Conservation (phyloP, 2,113 vertebrate species). For the Etheostoma cragini region DNA sequence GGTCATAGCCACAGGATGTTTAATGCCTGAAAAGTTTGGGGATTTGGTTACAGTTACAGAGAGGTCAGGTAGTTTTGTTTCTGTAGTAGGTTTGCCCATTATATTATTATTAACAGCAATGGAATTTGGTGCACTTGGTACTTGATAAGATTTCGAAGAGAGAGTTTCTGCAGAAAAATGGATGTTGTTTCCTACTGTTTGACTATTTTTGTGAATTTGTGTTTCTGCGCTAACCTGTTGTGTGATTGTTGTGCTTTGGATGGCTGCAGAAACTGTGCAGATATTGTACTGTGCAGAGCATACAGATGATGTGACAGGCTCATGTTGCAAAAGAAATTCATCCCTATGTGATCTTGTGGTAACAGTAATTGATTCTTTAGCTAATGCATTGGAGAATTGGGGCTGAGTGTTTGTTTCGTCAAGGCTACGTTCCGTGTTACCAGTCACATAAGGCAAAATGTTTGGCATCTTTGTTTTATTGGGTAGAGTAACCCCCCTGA, state of each 20-base stretch:
- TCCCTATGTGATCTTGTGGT: background rate
- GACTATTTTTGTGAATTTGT: slow-evolving; percentile 7
- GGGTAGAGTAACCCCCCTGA: background rate
- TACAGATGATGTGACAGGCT: slow-evolving; percentile 47
- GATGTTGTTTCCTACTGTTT: slow-evolving; percentile 27
- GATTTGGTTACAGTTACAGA: slow-evolving; percentile 10
- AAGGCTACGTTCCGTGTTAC: background rate
- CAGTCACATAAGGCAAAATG: slow-evolving; percentile 15
- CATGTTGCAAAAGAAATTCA: slow-evolving; percentile 24
- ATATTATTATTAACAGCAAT: background rate
- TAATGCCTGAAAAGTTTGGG: slow-evolving; percentile 18
- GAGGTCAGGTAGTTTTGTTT: slow-evolving; percentile 1
- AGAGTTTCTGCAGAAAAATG: background rate
- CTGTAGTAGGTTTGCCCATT: slow-evolving; percentile 6
- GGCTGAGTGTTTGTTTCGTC: slow-evolving; percentile 12
- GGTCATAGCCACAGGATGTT: slow-evolving; percentile 3
- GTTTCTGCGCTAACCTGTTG: slow-evolving; percentile 21
- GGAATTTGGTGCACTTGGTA: slow-evolving; percentile 5
- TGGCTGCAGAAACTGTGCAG: slow-evolving; percentile 14
- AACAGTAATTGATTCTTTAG: background rate
- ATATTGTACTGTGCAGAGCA: slow-evolving; percentile 40
- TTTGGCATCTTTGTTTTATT: slow-evolving; percentile 31
- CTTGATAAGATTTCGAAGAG: slow-evolving; percentile 3
- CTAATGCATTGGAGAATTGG: slow-evolving; percentile 9
- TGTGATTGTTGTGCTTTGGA: slow-evolving; percentile 21